A percentile compares a stretch with the other conserved stretches of the same genome.
These are phyloP conservation scores for Zaprionus camerounensis DNA, from an alignment of 1,140 invertebrate species.

Conservation along the genomic window DNA sequence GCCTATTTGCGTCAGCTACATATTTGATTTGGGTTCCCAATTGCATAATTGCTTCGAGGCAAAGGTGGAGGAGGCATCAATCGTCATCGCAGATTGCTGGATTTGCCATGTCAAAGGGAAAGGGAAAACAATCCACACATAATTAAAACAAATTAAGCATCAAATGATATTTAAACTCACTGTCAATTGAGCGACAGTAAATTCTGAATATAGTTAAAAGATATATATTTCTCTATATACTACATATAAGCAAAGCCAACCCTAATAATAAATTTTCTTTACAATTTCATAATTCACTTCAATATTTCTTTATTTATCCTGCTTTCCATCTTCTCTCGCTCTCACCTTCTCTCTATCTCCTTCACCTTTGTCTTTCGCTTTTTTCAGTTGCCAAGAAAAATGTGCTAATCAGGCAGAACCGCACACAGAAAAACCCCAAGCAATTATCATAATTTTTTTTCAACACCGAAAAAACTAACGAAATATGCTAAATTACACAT, in stretches of 20 bases:
- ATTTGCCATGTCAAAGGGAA: not conserved
- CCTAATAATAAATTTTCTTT: not conserved
- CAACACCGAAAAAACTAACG: conserved; percentile 36
- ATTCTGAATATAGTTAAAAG: no score
- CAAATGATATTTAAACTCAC: not conserved
- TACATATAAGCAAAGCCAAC: not conserved
- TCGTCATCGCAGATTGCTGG: not conserved
- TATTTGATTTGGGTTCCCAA: conserved; percentile 51
- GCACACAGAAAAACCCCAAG: conserved; percentile 5
- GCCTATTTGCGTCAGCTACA: conserved; percentile 43
- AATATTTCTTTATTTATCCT: not conserved
- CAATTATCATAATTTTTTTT: conserved; percentile 65
- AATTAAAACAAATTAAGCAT: not conserved
- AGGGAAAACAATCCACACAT: not conserved
- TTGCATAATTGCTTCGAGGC: conserved; percentile 39
- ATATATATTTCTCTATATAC: not conserved
- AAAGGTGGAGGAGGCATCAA: not conserved
- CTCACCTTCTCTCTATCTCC: not conserved
- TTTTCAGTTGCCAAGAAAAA: not conserved
- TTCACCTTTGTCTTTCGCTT: not conserved
- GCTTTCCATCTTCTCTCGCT: not conserved
- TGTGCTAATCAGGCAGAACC: conserved; percentile 27
- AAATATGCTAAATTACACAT: conserved; percentile 68
- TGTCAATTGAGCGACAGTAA: not conserved
- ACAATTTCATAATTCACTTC: not conserved